Evolutionary conservation across 2,797 vertebrate species (phyloP), one percentile per base, ranked within the genome.

Genomic region (Dendrocincla tyrannina): DNA sequence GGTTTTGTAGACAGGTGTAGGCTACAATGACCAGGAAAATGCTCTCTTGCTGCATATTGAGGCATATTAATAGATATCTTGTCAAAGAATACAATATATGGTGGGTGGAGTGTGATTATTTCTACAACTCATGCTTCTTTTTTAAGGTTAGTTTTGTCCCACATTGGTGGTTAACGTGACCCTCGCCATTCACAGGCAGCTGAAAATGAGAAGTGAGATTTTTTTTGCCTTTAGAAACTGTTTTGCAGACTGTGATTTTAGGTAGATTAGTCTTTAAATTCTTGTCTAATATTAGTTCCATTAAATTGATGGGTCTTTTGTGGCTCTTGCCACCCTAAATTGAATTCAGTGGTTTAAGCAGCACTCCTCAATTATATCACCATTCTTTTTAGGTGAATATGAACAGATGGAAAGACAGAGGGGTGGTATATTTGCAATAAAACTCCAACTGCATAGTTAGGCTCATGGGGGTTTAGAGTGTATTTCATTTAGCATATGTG

Each of bases 391-490:
- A 90, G 93, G 96, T 96, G 97, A 96, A 96, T 83, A 64, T 82
- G 91, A 96, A 93, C 97, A 97, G 93, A 96, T 96, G 94, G 96
- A 94, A 97, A 95, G 70, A 69, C 91, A 96, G 91, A 96, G 35
- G 64, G 77, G 95, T 96, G 96, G 96, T 98, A 98, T 98, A 98
- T 93, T 96, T 96, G 93, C 89, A 95, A 95, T 96, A 96, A 97
- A 95, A 90, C 50, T 96, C 93, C 93, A 82, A 88, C 85, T 76
- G 85, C 92, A 84, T 91, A 86, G 92, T 94, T 91, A 91, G 75
- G 73, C 95, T 97, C 94, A 55, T 70, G 77, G 93, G 96, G 60
- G 44, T 74, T 90, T 85, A 62, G 47, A 90, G 52, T 33, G 70
- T 91, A 42, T 94, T 91, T 55, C 58, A 46, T 92, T 85, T 95